A percentile compares a stretch with the other conserved stretches of the same genome.
These are phyloP conservation scores for Heliornis fulica DNA, from an alignment of 2,113 vertebrate genomes.

Conservation along the genomic window DNA sequence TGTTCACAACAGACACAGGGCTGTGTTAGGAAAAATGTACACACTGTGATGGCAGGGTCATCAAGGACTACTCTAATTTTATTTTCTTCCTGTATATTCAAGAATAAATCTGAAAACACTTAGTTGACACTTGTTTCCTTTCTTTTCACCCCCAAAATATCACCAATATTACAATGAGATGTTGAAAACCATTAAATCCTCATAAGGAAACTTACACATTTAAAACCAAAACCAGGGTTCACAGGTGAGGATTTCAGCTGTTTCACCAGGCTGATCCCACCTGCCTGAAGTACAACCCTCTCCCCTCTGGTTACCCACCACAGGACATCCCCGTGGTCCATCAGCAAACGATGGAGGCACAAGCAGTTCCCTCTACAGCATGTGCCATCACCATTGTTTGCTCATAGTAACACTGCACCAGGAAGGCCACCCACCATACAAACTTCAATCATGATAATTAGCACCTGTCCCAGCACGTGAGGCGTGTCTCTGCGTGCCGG, in stretches of 20 bases:
- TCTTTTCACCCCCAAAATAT: background rate
- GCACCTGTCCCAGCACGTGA: background rate
- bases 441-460: background rate
- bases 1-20: background rate
- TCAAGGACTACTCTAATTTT: background rate
- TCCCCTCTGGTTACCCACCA: rapidly evolving
- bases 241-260: background rate
- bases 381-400: background rate
- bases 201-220: rapidly evolving
- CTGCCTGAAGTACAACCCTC: background rate
- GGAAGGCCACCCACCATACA: background rate
- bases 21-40: background rate
- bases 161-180: rapidly evolving
- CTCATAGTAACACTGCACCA: rapidly evolving
- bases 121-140: background rate
- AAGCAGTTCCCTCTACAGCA: background rate
- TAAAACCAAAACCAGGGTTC: too few relatives aligned
- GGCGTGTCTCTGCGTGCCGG: background rate
- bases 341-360: background rate
- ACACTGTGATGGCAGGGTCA: background rate
- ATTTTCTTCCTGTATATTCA: background rate
- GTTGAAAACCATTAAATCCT: background rate
- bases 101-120: constrained; percentile 4
- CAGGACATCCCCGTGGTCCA: rapidly evolving
- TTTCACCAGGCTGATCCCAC: background rate